Base-by-base conservation (phyloP, 2,888 invertebrate genomes). In the Sinhomidia bicolor region DNA sequence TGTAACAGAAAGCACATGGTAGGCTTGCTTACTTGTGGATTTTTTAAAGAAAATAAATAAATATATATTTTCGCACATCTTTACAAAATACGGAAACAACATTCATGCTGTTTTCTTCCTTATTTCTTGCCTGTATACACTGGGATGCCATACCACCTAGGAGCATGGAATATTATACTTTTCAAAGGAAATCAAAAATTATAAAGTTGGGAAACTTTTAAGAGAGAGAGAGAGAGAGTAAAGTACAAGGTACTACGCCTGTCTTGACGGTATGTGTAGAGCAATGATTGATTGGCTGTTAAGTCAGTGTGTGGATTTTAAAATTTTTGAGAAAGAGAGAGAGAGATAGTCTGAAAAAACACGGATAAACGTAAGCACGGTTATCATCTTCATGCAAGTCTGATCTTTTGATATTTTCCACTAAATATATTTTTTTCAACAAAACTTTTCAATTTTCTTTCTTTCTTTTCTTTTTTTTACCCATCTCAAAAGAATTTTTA, bases 251-350 rank as follows among this genome's bases (percentile, higher is more conserved):
- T n/a, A n/a, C 26, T 60, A 10, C 12, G 60, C 32, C 65, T 65
- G 65, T 65, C 65, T 65, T 1, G n/a, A 65, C 32, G 10, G n/a
- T 32, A 26, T 32, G 65, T 65, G 17, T 32, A 26, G 9, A 10
- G 6, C 10, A 32, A 29, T 65, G 65, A 65, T 65, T 65, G 65
- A 65, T 65, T 65, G 68, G 7, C 68, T 68, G 36, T 68, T 68
- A 68, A 32, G 68, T 68, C 68, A 68, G 36, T n/a, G 68, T 29
- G 62, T 62, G 32, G 32, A 32, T 41, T 68, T 68, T 32, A 68
- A 68, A 68, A 36, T 17, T n/a, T n/a, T n/a, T n/a, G n/a, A n/a
- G n/a, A n/a, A n/a, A n/a, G n/a, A n/a, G n/a, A n/a, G n/a, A n/a
- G n/a, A n/a, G n/a, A n/a, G n/a, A n/a, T n/a, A n/a, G n/a, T n/a